Conservation (phyloP, 2,888 invertebrate genomes). For the Nemapogon koenigi region DNA sequence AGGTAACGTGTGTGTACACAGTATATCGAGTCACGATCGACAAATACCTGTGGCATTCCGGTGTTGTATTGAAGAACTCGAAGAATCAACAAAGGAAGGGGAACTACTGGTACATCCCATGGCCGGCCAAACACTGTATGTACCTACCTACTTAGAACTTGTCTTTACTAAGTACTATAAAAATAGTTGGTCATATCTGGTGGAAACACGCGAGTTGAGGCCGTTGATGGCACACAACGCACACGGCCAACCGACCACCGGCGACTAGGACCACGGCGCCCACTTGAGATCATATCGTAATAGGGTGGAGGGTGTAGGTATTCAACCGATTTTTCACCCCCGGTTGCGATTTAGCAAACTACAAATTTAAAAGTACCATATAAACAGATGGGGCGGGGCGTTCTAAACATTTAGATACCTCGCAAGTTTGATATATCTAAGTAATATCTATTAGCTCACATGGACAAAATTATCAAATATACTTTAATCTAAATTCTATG, state of each 20-base stretch:
- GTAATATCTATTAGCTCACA: no score
- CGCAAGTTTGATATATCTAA: no score
- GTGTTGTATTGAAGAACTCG: conserved; percentile 20
- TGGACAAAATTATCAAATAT: no score
- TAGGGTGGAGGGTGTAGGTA: conserved; percentile 9
- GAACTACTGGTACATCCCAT: conserved; percentile 60
- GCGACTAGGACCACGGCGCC: conserved; percentile 1
- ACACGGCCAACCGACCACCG: neutral
- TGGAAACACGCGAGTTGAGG: neutral
- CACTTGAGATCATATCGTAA: conserved; percentile 9
- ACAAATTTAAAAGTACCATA: no score
- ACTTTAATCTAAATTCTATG: no score
- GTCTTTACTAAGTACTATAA: neutral
- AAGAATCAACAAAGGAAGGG: conserved; percentile 30
- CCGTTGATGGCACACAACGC: neutral
- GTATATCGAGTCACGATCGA: no score
- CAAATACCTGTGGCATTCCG: conserved; percentile 33
- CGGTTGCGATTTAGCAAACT: conserved; percentile 5
- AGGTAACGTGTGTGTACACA: no score
- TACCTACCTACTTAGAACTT: no score
- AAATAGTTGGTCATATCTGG: neutral
- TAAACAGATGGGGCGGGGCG: no score
- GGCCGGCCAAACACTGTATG: no score
- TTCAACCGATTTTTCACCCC: conserved; percentile 10
- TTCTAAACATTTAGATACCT: no score